Evolutionary conservation across 1,140 invertebrate genomes (phyloP).

Genomic region (Bradynema listronoti): DNA sequence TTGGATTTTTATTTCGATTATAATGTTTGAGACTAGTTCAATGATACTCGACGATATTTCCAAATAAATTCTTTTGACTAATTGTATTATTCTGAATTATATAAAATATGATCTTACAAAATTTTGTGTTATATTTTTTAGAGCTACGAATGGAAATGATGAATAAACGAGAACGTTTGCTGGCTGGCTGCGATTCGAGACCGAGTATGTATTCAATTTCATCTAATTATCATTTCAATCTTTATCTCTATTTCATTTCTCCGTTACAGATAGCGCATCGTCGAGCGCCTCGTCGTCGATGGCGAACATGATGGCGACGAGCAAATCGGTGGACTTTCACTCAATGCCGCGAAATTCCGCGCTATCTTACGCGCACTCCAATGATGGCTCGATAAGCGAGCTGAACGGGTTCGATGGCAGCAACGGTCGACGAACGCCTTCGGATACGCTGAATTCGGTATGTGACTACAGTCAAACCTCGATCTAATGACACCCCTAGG

Average conservation of each 20-base stretch:
- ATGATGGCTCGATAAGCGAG: slow-evolving; percentile 29
- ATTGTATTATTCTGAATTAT: too few relatives aligned
- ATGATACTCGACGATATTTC: too few relatives aligned
- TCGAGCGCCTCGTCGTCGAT: slow-evolving; percentile 25
- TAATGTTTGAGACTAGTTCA: too few relatives aligned
- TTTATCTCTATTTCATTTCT: not conserved
- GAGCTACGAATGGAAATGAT: slow-evolving; percentile 35
- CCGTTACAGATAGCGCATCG: slow-evolving; percentile 17
- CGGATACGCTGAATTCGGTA: slow-evolving; percentile 25
- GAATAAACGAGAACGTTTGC: slow-evolving; percentile 17
- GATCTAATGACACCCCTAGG: too few relatives aligned
- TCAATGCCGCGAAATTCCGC: slow-evolving; percentile 6
- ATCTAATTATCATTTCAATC: slow-evolving; percentile 3
- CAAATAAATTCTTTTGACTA: too few relatives aligned
- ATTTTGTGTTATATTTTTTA: slow-evolving; percentile 1
- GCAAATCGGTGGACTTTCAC: slow-evolving; percentile 31
- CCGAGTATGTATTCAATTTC: not conserved
- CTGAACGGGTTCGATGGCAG: slow-evolving; percentile 7
- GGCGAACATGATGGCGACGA: slow-evolving; percentile 15
- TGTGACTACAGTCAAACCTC: not conserved
- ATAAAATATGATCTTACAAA: too few relatives aligned
- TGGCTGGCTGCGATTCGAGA: too few relatives aligned
- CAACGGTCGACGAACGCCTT: too few relatives aligned
- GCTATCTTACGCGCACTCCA: slow-evolving; percentile 22
- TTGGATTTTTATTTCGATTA: too few relatives aligned